Base-by-base conservation (phyloP, 92 coral and sea anemone genomes). In the Montipora capitata region DNA sequence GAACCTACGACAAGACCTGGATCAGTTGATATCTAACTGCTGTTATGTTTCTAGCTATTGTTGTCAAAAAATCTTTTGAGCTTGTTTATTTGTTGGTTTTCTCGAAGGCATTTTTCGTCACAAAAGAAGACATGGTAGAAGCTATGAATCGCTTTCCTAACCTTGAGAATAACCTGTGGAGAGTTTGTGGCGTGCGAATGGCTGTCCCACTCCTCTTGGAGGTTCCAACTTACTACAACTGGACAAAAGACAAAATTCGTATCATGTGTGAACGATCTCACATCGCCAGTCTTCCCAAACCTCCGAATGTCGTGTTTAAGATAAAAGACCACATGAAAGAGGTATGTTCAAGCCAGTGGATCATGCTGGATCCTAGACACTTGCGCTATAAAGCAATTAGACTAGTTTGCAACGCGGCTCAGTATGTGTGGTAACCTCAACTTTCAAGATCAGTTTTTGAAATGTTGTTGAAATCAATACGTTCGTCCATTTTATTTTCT, bases 131-230 rank as follows among this genome's bases (percentile, higher is more conserved):
- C 68, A 94, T 97, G 96, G 63, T 20, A 20, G 68, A 89, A 58
- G 91, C 93, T 10, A 88, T 96, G 92, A 78, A 52, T 49, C 82
- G 63, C 20, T 92, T 87, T 58, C 96, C 95, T 10, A 81, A 83
- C 8, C 98, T 97, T 4, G 76, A 83, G 39, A 93, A 96, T 68
- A 78, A 94, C 44, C 77, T 97, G 61, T 97, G 99, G 99, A 94
- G 92, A 40, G 99, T 97, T 5, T 94, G 98, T 62, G 96, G 98
- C 40, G 94, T 97, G 4, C 94, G 99, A 77, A 89, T 97, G 43
- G 98, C 99, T 13, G 99, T 97, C 4, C 99, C 99, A 12, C 95
- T 96, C 7, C 95, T 97, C 13, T 88, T 97, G 94, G 97, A 93
- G 61, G 91, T 92, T 65, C 95, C 96, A 5, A 76, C 91, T 49